A percentile compares a stretch with the other conserved stretches of the same genome.
Evolutionary conservation across 2,888 invertebrate genomes (phyloP).

Genomic region (Periphyllus acericola): DNA sequence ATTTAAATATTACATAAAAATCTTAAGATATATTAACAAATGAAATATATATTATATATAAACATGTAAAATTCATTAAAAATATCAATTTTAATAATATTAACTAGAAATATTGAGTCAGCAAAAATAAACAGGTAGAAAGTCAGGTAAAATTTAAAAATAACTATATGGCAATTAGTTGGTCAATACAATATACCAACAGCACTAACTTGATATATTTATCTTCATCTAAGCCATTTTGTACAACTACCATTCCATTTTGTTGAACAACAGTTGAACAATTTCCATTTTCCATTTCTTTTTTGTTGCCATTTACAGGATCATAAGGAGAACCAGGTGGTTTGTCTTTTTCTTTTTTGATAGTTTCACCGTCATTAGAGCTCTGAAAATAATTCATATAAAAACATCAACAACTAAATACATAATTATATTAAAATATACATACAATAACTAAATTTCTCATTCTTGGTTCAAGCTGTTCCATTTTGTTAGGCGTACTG

Average conservation of each 20-base stretch:
- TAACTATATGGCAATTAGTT: background rate
- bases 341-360: constrained; percentile 71
- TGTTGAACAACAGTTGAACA: constrained; percentile 65
- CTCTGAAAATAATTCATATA: constrained; percentile 64
- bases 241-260: constrained; percentile 72
- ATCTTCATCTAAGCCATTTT: constrained; percentile 85
- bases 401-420: background rate
- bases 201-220: constrained; percentile 87
- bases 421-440: constrained; percentile 38
- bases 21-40: too few species aligned
- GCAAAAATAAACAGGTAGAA: background rate
- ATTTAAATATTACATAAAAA: too few species aligned
- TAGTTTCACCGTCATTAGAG: constrained; percentile 66
- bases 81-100: too few species aligned
- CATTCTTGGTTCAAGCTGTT: constrained; percentile 75
- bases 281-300: constrained; percentile 66
- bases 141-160: background rate
- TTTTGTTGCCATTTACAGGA: constrained; percentile 66
- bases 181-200: constrained; percentile 24
- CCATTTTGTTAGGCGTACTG: constrained; percentile 86
- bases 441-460: constrained; percentile 72
- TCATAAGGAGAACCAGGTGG: constrained; percentile 72
- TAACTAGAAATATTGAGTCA: too few species aligned
- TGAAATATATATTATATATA: too few species aligned
- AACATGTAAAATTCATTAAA: too few species aligned